Evolutionary conservation across 2,113 vertebrate species (phyloP).

Genomic region (Bujurquina vittata): DNA sequence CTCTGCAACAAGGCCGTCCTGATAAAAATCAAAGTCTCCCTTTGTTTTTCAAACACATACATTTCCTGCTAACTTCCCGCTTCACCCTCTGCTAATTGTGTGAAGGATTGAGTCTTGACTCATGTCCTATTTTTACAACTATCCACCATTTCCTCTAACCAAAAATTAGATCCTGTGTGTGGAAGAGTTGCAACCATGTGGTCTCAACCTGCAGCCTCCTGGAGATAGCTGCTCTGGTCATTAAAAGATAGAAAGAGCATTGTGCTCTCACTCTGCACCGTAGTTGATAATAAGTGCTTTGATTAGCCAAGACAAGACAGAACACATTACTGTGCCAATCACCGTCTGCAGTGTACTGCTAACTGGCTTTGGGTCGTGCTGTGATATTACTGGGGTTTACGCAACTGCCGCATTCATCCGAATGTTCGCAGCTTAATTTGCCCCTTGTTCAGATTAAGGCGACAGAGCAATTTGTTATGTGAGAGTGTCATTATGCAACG

Average conservation of each 20-base stretch:
- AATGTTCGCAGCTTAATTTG: background rate
- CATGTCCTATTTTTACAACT: constrained; percentile 67
- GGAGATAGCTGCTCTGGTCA: constrained; percentile 67
- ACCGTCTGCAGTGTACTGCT: constrained; percentile 12
- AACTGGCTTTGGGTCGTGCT: constrained; percentile 16
- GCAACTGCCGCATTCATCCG: background rate
- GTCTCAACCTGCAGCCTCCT: constrained; percentile 30
- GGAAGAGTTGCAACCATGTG: constrained; percentile 35
- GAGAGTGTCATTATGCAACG: background rate
- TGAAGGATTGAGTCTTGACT: constrained; percentile 51
- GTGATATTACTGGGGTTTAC: background rate
- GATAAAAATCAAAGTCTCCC: constrained; percentile 19
- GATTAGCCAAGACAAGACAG: constrained; percentile 26
- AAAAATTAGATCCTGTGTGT: background rate
- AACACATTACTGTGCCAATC: constrained; percentile 42
- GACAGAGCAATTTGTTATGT: background rate
- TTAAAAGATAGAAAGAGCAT: constrained; percentile 56
- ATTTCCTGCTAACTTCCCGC: constrained; percentile 76
- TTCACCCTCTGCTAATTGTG: constrained; percentile 63
- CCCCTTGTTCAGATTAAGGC: background rate
- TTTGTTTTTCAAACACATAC: constrained; percentile 59
- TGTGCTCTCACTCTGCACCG: constrained; percentile 51
- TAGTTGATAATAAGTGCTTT: constrained; percentile 64
- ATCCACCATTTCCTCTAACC: constrained; percentile 42
- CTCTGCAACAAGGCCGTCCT: constrained; percentile 3